Conservation (phyloP, 2,888 invertebrate species). For the Camptogramma bilineatum region DNA sequence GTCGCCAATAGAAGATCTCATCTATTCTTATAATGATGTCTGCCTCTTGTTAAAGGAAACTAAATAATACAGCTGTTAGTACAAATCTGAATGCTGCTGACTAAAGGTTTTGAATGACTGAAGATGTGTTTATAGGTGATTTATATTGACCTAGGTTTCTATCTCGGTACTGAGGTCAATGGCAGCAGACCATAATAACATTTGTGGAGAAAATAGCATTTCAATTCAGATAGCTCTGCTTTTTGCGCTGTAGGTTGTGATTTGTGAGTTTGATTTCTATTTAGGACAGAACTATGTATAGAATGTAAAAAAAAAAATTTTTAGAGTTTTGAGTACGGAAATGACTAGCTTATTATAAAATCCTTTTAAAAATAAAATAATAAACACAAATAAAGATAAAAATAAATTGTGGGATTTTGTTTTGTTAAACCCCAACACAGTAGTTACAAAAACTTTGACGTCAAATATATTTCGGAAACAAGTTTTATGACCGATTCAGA, state of each 20-base stretch:
- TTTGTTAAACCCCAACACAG: no score
- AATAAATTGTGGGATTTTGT: no score
- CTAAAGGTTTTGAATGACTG: background rate
- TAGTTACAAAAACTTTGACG: background rate
- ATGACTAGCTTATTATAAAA: no score
- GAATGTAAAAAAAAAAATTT: no score
- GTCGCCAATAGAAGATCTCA: constrained; percentile 6
- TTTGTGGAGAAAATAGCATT: background rate
- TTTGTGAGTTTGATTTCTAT: background rate
- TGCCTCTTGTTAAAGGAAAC: constrained; percentile 8
- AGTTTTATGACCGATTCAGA: background rate
- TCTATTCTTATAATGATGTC: constrained; percentile 15
- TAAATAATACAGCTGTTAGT: background rate
- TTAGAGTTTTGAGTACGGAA: no score
- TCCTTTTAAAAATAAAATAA: no score
- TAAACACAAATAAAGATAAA: no score
- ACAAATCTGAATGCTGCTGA: background rate
- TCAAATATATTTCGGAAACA: background rate
- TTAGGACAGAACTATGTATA: no score
- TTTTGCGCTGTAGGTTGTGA: background rate
- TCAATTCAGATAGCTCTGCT: background rate
- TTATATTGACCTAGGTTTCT: constrained; percentile 13
- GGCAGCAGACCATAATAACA: background rate
- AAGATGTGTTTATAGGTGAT: constrained; percentile 2
- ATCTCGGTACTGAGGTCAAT: background rate